Evolutionary conservation across 2,113 vertebrate genomes (phyloP), one percentile per base, ranked within the genome.

Genomic region (Platysternon megacephalum): DNA sequence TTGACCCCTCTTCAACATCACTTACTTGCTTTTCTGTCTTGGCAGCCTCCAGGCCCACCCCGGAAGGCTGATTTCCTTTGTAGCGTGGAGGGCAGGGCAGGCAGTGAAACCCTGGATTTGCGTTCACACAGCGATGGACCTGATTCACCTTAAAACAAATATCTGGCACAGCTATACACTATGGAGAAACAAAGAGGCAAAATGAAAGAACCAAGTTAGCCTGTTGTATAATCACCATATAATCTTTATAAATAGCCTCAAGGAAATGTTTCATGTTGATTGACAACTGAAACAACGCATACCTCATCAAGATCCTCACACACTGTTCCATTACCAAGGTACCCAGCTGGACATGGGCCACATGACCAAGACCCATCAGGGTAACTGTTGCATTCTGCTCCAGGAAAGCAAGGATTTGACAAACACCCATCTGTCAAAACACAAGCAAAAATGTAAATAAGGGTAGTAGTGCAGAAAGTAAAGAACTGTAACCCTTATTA

Each of bases 241-340:
- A 89, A 79, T 24, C 2, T 44, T 42, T 78, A 51, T 84, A 44
- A 76, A 51, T 19, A 76, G 56, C 51, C 32, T 39, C 56, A 29
- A 10, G 49, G 42, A 3, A 7, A 28, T 81, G 51, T 39, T 90
- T 91, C 21, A 82, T 8, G 35, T 32, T 42, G 17, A 89, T 81
- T 46, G 53, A 76, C 22, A 13, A 79, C 22, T 14, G 6, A 89
- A 97, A 87, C 24, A 46, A 82, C 68, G 32, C 14, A 29, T 98
- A 99, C 99, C 99, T 99, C 99, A 94, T 99, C 99, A 93, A 99
- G 98, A 96, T 99, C 99, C 93, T 99, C 99, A 93, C 99, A 99
- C 90, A 98, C 56, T 0, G 98, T 99, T 58, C 99, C 99, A 51
- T 99, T 99, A 93, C 99, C 99, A 94, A 99, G 98, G 96, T 98